Percentiles rank a stretch among this genome's conserved stretches.
These are phyloP conservation scores for Eriosoma lanigerum DNA, from an alignment of 1,140 invertebrate species.

Conservation along the genomic window DNA sequence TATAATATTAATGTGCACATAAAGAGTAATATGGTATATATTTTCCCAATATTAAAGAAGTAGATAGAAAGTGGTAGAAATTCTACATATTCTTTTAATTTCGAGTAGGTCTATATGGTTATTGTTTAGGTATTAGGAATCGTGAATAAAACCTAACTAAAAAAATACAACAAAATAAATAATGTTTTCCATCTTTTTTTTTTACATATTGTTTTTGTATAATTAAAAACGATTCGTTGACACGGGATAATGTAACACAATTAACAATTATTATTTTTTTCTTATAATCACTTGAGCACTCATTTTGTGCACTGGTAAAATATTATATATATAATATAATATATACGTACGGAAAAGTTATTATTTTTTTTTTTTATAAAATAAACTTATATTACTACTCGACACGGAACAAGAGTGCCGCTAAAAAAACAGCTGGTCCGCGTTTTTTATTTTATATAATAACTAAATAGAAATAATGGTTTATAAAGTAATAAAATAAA, in stretches of 20 bases:
- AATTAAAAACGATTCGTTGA: constrained; percentile 50
- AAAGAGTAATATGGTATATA: too few relatives aligned
- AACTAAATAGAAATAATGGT: constrained; percentile 9
- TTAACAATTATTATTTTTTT: constrained; percentile 45
- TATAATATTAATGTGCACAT: too few relatives aligned
- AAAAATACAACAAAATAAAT: constrained; percentile 10
- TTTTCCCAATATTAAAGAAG: too few relatives aligned
- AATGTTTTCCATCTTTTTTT: neutral
- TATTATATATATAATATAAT: constrained; percentile 33
- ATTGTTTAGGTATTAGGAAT: too few relatives aligned
- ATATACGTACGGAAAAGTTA: constrained; percentile 27
- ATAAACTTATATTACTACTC: constrained; percentile 43
- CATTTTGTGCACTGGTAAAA: constrained; percentile 51
- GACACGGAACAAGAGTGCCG: constrained; percentile 3
- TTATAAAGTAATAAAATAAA: constrained; percentile 26
- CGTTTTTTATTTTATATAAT: constrained; percentile 16
- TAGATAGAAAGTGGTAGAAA: too few relatives aligned
- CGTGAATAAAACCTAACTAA: neutral
- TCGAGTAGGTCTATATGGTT: too few relatives aligned
- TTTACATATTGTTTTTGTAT: constrained; percentile 41
- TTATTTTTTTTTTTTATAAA: constrained; percentile 13
- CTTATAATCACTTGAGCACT: constrained; percentile 49
- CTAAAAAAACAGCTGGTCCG: constrained; percentile 3
- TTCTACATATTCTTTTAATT: too few relatives aligned
- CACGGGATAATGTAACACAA: constrained; percentile 48